These are phyloP conservation scores for Antheraea pernyi DNA, from an alignment of 1,140 invertebrate species.

Conservation along the genomic window DNA sequence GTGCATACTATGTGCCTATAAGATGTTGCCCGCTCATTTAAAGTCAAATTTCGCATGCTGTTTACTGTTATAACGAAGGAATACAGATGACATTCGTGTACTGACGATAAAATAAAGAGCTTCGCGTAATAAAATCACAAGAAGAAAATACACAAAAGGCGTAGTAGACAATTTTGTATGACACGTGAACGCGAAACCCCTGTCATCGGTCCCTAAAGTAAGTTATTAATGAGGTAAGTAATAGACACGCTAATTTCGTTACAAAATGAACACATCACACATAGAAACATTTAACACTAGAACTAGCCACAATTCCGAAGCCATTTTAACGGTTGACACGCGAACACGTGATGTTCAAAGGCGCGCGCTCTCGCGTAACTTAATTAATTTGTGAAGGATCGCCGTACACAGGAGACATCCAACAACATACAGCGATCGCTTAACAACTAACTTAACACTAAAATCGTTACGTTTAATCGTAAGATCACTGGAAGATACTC, in stretches of 20 bases:
- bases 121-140: conserved; percentile 34
- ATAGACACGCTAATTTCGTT: conserved; percentile 40
- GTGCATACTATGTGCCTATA: conserved; percentile 40
- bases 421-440: conserved; percentile 70
- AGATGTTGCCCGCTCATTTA: conserved; percentile 11
- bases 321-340: conserved; percentile 51
- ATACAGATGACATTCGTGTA: conserved; percentile 20
- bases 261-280: conserved; percentile 73
- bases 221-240: conserved; percentile 35
- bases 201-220: conserved; percentile 51
- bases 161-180: conserved; percentile 14
- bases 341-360: conserved; percentile 12
- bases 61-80: not conserved
- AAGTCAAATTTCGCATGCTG: not conserved
- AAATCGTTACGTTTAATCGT: conserved; percentile 62
- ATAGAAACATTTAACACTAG: conserved; percentile 70
- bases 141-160: conserved; percentile 53
- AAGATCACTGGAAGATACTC: conserved; percentile 76
- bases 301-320: conserved; percentile 60
- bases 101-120: conserved; percentile 24
- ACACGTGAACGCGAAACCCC: conserved; percentile 27
- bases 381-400: conserved; percentile 70
- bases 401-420: not conserved
- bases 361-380: not conserved
- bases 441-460: conserved; percentile 68